Conservation (phyloP, 1,140 invertebrate genomes). For the Orius insidiosus region DNA sequence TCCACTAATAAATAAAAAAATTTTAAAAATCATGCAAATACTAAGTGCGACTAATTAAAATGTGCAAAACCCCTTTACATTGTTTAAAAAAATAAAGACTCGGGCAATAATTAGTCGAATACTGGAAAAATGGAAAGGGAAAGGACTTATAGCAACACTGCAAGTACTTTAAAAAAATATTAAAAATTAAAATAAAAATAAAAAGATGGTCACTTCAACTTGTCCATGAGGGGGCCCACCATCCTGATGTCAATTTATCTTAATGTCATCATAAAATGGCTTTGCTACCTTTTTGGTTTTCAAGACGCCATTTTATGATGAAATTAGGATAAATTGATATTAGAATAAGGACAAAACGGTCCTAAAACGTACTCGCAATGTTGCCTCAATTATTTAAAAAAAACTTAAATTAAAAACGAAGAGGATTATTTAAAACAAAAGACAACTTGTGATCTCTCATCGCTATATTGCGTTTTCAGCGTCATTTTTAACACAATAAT, state of each 20-base stretch:
- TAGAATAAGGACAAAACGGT: no score
- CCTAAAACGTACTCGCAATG: constrained; percentile 21
- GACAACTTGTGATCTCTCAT: constrained; percentile 17
- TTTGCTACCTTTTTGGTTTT: no score
- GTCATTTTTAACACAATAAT: constrained; percentile 18
- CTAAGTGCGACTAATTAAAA: constrained; percentile 2
- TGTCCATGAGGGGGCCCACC: no score
- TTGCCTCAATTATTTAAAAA: constrained; percentile 14
- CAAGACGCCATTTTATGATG: no score
- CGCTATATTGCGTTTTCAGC: constrained; percentile 19
- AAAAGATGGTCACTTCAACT: constrained; percentile 22
- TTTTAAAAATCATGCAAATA: not conserved
- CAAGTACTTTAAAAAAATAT: constrained; percentile 19
- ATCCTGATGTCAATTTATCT: no score
- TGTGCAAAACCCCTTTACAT: constrained; percentile 1
- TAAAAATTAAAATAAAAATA: no score
- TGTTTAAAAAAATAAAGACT: constrained; percentile 10
- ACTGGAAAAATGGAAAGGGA: constrained; percentile 2
- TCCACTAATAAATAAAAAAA: no score
- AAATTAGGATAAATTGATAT: no score
- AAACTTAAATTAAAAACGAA: no score
- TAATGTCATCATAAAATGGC: no score
- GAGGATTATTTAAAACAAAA: constrained; percentile 5
- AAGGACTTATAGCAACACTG: constrained; percentile 22
- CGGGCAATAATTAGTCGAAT: no score